Evolutionary conservation across 2,888 invertebrate species (phyloP).

Genomic region (Drosophila fungiperda): DNA sequence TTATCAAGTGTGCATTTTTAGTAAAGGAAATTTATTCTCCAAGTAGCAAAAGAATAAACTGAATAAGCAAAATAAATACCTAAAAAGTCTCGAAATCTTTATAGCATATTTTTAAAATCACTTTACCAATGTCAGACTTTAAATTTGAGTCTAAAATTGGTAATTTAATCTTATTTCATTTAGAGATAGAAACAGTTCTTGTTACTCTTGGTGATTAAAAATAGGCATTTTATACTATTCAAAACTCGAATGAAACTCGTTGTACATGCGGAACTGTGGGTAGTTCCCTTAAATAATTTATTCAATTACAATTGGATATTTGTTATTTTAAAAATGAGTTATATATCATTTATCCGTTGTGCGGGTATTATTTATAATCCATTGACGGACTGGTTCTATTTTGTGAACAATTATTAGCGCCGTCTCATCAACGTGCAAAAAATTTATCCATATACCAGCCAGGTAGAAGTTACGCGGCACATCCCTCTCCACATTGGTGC

Average conservation of each 20-base stretch:
- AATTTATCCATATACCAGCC: constrained; percentile 38
- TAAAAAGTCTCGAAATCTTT: background rate
- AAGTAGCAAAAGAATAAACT: background rate
- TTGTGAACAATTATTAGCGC: constrained; percentile 52
- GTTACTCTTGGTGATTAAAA: background rate
- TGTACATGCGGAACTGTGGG: constrained; percentile 32
- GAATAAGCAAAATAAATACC: background rate
- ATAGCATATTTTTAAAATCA: background rate
- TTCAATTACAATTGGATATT: constrained; percentile 14
- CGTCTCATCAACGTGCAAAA: background rate
- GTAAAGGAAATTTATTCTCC: background rate
- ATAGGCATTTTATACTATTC: background rate
- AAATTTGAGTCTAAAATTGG: background rate
- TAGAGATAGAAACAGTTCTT: background rate
- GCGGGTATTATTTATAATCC: constrained; percentile 45
- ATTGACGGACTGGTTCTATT: constrained; percentile 40
- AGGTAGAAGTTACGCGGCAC: constrained; percentile 56
- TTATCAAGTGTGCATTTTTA: background rate
- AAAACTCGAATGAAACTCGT: constrained; percentile 41
- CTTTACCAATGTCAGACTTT: background rate
- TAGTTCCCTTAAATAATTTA: constrained; percentile 21
- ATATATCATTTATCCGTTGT: background rate
- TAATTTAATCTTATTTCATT: background rate
- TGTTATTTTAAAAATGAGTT: background rate
- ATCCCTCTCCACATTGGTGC: constrained; percentile 44